Evolutionary conservation across 1,140 invertebrate species (phyloP).

Genomic region (Holotrichia oblita): DNA sequence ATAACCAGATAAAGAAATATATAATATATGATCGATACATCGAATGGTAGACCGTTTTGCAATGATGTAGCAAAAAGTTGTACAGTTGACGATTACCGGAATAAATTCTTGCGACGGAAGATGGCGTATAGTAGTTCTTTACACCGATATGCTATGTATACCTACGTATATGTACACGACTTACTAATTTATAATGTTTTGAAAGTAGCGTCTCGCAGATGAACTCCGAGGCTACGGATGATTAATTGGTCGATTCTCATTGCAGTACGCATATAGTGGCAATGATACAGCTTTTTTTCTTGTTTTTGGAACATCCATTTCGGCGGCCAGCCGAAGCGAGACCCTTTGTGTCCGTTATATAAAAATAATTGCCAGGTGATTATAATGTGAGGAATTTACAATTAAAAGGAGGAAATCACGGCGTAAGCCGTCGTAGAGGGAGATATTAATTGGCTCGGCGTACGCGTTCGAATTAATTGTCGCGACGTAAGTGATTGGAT

Average conservation of each 20-base stretch:
- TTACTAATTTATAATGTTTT: constrained; percentile 39
- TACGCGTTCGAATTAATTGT: constrained; percentile 28
- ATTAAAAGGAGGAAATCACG: constrained; percentile 25
- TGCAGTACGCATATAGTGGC: not conserved
- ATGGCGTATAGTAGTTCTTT: constrained; percentile 22
- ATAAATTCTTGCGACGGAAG: constrained; percentile 37
- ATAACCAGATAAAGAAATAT: constrained; percentile 26
- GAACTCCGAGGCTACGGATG: not conserved
- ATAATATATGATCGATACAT: constrained; percentile 31
- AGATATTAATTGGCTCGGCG: not conserved
- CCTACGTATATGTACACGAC: constrained; percentile 3
- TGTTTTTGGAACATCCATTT: not conserved
- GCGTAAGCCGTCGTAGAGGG: not conserved
- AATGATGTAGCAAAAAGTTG: constrained; percentile 26
- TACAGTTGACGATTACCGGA: constrained; percentile 38
- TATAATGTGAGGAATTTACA: constrained; percentile 30
- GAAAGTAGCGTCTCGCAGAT: not conserved
- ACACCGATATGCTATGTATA: constrained; percentile 19
- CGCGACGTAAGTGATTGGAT: not conserved
- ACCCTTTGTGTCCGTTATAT: not conserved
- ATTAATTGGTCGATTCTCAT: constrained; percentile 32
- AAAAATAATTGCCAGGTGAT: constrained; percentile 12
- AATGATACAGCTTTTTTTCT: not conserved
- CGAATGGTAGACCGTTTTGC: constrained; percentile 26
- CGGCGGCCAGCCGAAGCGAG: not conserved